phyloP scores from a whole-genome alignment of 2,888 invertebrate species.

The Drosophila fungiperda region DNA sequence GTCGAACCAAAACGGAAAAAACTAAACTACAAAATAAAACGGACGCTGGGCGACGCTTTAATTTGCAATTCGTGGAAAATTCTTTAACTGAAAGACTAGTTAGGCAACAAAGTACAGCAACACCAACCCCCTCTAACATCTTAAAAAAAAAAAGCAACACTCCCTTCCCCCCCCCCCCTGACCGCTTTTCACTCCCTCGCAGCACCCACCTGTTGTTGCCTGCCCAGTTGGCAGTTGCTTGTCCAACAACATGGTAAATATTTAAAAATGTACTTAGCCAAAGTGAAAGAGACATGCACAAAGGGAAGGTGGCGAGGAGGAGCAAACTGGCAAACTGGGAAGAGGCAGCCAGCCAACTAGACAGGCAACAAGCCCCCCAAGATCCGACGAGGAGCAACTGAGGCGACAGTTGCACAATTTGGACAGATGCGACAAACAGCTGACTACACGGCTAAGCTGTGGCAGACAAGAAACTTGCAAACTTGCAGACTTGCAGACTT shows the following conservation, averaged over 20 bases:
- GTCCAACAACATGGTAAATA: slow-evolving; percentile 75
- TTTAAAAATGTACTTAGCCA: slow-evolving; percentile 78
- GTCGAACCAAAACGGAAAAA: slow-evolving; percentile 34
- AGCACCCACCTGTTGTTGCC: slow-evolving; percentile 13
- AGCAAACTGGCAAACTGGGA: background rate
- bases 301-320: slow-evolving; percentile 16
- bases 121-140: background rate
- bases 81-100: slow-evolving; percentile 65
- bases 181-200: background rate
- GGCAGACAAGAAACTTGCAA: background rate
- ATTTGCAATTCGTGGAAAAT: slow-evolving; percentile 83
- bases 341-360: slow-evolving; percentile 21
- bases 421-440: slow-evolving; percentile 75
- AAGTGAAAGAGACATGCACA: slow-evolving; percentile 74
- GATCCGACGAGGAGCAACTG: slow-evolving; percentile 18
- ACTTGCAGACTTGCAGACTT: background rate
- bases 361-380: slow-evolving; percentile 26
- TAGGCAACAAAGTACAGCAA: slow-evolving; percentile 37
- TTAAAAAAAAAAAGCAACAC: too few species aligned
- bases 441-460: slow-evolving; percentile 38
- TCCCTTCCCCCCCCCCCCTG: background rate
- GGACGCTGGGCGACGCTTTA: slow-evolving; percentile 68
- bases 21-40: slow-evolving; percentile 29
- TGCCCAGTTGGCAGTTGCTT: slow-evolving; percentile 50
- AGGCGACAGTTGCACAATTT: slow-evolving; percentile 73